A percentile compares a stretch with the other conserved stretches of the same genome.
Conservation (phyloP, 1,140 invertebrate species). For the Stegodyphus dumicola region DNA sequence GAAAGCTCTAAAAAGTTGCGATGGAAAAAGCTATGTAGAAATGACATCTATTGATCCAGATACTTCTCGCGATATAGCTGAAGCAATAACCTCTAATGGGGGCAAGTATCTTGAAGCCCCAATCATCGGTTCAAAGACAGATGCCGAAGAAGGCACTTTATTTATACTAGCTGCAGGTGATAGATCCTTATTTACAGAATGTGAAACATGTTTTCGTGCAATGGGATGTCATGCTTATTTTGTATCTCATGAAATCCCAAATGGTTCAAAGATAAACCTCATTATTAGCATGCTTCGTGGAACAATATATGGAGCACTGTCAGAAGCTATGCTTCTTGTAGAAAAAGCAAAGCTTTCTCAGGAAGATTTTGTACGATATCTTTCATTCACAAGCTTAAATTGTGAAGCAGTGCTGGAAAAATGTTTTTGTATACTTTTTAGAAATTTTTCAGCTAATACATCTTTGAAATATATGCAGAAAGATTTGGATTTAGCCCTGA, state of each 20-base stretch:
- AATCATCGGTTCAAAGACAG: constrained; percentile 76
- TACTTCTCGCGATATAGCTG: constrained; percentile 91
- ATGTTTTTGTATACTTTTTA: constrained; percentile 86
- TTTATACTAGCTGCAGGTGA: constrained; percentile 91
- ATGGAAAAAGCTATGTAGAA: constrained; percentile 87
- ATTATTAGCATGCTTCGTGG: constrained; percentile 89
- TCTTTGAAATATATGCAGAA: constrained; percentile 94
- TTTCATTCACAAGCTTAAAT: constrained; percentile 84
- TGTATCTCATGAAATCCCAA: constrained; percentile 90
- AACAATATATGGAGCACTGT: constrained; percentile 85
- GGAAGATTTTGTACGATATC: constrained; percentile 89
- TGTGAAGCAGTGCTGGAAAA: constrained; percentile 87
- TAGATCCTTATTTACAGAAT: constrained; percentile 88
- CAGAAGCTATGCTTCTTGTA: constrained; percentile 92
- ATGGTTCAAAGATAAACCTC: constrained; percentile 94
- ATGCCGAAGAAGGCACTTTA: constrained; percentile 88
- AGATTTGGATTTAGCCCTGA: constrained; percentile 87
- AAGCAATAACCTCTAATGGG: constrained; percentile 87
- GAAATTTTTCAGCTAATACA: constrained; percentile 81
- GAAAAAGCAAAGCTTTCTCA: constrained; percentile 89
- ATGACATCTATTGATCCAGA: constrained; percentile 96
- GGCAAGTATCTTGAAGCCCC: constrained; percentile 93
- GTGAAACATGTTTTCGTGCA: constrained; percentile 89
- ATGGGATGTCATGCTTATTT: constrained; percentile 93
- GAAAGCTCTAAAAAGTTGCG: background rate